A percentile compares a stretch with the other conserved stretches of the same genome.
phyloP scores from a whole-genome alignment of 2,113 vertebrate species.

The zebrafish (Danio rerio) region GRCz12tu NC_133197.1:34586001-34586500 shows the following conservation, averaged over 20 bases:
- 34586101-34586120: background rate
- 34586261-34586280: background rate
- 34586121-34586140: background rate
- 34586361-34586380: slow-evolving; percentile 4
- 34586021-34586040: too few species aligned
- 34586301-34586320: background rate
- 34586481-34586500: background rate
- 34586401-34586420: slow-evolving; percentile 18
- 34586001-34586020: too few species aligned
- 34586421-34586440: background rate
- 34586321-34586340: slow-evolving; percentile 1
- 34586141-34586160: background rate
- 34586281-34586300: background rate
- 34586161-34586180: background rate
- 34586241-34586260: slow-evolving; percentile 2
- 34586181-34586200: background rate
- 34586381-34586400: slow-evolving; percentile 20
- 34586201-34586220: background rate
- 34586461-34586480: background rate
- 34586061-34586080: too few species aligned
- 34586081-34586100: background rate
- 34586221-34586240: background rate
- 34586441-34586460: background rate
- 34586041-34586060: background rate
- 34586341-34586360: background rate